Percentiles rank a stretch among this genome's conserved stretches.
phyloP scores from a whole-genome alignment of 2,113 vertebrate genomes.

The Alectura lathami region DNA sequence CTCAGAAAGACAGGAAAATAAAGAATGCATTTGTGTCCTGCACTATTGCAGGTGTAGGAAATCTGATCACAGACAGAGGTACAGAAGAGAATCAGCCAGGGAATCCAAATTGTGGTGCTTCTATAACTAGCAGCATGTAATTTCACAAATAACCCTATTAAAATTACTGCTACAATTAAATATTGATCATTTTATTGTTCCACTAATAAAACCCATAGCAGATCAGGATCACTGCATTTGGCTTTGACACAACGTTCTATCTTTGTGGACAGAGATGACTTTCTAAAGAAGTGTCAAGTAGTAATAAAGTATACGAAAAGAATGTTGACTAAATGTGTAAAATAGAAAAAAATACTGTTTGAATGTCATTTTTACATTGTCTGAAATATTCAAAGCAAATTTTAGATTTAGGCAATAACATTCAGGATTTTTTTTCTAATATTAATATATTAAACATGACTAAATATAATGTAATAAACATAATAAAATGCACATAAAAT shows the following conservation, averaged over 20 bases:
- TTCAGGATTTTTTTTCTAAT: background rate
- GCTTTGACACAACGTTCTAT: background rate
- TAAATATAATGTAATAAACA: background rate
- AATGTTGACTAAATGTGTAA: background rate
- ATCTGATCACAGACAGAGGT: background rate
- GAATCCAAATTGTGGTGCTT: background rate
- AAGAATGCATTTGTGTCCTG: background rate
- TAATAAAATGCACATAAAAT: background rate
- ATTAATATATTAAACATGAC: background rate
- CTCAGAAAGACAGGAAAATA: background rate
- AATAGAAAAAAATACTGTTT: background rate
- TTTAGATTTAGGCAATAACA: background rate
- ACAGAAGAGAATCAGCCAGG: background rate
- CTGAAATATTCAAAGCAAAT: background rate
- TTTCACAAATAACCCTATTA: background rate
- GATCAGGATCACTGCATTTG: background rate
- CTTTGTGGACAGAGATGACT: background rate
- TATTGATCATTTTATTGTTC: background rate
- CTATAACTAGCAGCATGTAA: background rate
- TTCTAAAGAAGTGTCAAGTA: background rate
- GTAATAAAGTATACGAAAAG: background rate
- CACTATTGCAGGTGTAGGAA: background rate
- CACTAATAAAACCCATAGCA: background rate
- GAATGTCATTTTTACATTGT: background rate
- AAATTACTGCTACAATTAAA: background rate